Evolutionary conservation across 2,797 vertebrate genomes (phyloP).

Genomic region (Alectoris magna): DNA sequence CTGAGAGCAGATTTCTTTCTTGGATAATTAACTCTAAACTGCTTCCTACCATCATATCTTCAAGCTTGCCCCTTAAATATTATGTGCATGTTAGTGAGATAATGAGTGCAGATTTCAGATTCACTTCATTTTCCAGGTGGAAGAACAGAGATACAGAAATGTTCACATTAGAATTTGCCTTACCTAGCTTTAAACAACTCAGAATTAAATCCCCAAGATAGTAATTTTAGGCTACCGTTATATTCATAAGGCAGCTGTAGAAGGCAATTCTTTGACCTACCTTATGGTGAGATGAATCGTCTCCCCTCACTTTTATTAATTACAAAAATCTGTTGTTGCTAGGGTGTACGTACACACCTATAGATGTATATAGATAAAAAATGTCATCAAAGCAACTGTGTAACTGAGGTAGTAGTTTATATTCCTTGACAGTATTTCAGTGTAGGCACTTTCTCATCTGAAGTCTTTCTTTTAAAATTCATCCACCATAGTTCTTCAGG

Average conservation of each 20-base stretch:
- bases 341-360: background rate
- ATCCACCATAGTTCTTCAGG: fast-evolving
- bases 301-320: background rate
- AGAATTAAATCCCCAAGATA: background rate
- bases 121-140: background rate
- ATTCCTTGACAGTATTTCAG: background rate
- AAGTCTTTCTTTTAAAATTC: background rate
- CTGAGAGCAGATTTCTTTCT: background rate
- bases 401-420: background rate
- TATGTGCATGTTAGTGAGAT: background rate
- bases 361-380: background rate
- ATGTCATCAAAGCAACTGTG: background rate
- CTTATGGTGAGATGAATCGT: background rate
- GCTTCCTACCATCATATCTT: background rate
- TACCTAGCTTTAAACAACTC: background rate
- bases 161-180: background rate
- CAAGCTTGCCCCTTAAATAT: background rate
- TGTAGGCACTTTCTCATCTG: fast-evolving
- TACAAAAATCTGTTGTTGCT: background rate
- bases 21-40: background rate
- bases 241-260: background rate
- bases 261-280: background rate
- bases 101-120: background rate
- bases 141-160: background rate
- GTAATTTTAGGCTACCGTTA: background rate